Evolutionary conservation across 2,113 vertebrate species (phyloP), one percentile per base, ranked within the genome.

Genomic region (Eupsittula cactorum): DNA sequence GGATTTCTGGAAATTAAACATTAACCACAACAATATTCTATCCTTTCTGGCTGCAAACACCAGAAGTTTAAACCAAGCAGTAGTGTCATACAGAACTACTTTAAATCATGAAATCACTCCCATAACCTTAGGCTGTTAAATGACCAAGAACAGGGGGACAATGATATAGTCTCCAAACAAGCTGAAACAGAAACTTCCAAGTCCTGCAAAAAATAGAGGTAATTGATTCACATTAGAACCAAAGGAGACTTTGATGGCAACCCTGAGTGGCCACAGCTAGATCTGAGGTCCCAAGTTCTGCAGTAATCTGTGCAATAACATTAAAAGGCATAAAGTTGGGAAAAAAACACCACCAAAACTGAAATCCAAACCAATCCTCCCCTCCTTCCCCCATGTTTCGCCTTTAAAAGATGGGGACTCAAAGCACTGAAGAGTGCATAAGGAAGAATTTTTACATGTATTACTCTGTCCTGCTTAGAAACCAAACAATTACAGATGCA

Each of bases 391-490:
- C 10, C 2, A 6, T 62, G 27, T 64, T 90, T 25, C 49, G n/a
- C 13, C 23, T 77, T 83, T 71, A 50, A 39, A 88, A 80, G 35
- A 47, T 9, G 67, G 24, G 12, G 35, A 41, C 20, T 77, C 60
- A 27, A 67, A 86, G 79, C 46, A 47, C 35, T 65, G 33, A 13
- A 33, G 39, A 57, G 37, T 18, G 27, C 9, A 2, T 23, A 28
- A 47, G 11, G 69, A 67, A 67, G 64, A 75, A 77, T 85, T 91
- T 82, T 89, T 47, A 39, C 80, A 68, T 5, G 1, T 10, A 6
- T 41, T 83, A 33, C 74, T 59, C 37, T 75, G 77, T 63, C 77
- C 77, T 93, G 60, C 65, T 86, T 52, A 46, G 46, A 93, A 78
- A 77, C 33, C 70, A 35, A 75, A 53, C 50, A 75, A 86, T 84